Evolutionary conservation across 1,140 invertebrate genomes (phyloP), one percentile per base, ranked within the genome.

Genomic region (Himalopsyche phryganea): DNA sequence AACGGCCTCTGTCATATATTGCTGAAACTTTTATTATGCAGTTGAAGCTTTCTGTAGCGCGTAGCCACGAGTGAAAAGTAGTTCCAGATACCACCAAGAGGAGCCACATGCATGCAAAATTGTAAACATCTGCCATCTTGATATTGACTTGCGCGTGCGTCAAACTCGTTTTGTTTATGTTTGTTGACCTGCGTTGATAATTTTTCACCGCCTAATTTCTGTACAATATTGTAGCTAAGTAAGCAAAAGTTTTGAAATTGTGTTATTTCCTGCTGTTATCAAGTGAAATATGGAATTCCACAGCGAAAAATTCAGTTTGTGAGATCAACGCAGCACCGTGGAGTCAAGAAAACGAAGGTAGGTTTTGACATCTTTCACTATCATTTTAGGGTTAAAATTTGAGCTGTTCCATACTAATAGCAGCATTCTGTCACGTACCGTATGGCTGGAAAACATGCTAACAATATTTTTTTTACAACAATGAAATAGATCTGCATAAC

Each of bases 291-390:
- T 61, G 47, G 41, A 13, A 13, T 40, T 58, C 9, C 28, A 17
- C 33, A 35, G 10, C 35, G 6, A 15, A 50, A 60, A 35, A 54
- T 60, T 52, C 9, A 33, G 33, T 47, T 60, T 47, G 62, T 60
- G 50, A 64, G 47, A 15, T 13, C 42, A 64, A 61, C 53, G 41
- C 62, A 53, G 53, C 62, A 64, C 32, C 58, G 62, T 64, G 62
- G 62, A 64, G 62, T 64, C 62, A 40, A 53, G 54, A 64, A 64
- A 64, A 64, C 62, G 62, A 41, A 64, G 62, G 62, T 61, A 50
- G 42, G 51, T 45, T 23, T 35, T 18, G 11, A 35, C 45, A 11
- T 33, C n/a, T 45, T 45, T 51, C 41, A 15, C 4, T 45, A 45
- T 40, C 38, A 15, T 53, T n/a, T 44, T 6, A 19, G 14, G 23